Conservation (phyloP, 2,888 invertebrate species). For the Acronicta aceris region DNA sequence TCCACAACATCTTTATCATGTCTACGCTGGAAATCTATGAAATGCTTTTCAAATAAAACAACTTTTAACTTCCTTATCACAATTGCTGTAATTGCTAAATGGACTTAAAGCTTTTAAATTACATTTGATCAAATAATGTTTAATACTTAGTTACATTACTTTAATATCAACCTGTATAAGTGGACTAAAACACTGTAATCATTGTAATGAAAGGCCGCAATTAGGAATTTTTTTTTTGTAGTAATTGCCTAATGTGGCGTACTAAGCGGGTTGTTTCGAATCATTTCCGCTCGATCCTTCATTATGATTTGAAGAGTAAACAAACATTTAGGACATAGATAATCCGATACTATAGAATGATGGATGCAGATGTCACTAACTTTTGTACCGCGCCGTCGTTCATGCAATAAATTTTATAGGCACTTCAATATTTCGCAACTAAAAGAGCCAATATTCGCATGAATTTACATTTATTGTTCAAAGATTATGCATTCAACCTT, state of each 20-base stretch:
- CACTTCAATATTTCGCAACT: constrained; percentile 49
- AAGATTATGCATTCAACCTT: constrained; percentile 49
- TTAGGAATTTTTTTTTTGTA: constrained; percentile 51
- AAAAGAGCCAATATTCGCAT: constrained; percentile 50
- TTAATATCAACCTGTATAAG: constrained; percentile 38
- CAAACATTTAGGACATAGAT: constrained; percentile 43
- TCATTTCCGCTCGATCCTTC: constrained; percentile 69
- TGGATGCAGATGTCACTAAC: constrained; percentile 48
- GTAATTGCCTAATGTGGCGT: constrained; percentile 56
- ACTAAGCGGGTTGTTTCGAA: constrained; percentile 50
- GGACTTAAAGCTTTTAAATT: constrained; percentile 43
- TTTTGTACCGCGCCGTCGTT: constrained; percentile 33
- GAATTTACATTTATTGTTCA: constrained; percentile 54
- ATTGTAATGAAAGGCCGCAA: constrained; percentile 47
- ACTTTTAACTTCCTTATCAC: constrained; percentile 35
- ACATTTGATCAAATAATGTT: constrained; percentile 30
- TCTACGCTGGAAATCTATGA: constrained; percentile 23
- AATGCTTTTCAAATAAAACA: constrained; percentile 35
- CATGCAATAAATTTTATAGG: constrained; percentile 53
- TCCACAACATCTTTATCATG: constrained; percentile 38
- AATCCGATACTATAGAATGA: constrained; percentile 38
- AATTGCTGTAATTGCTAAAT: constrained; percentile 31
- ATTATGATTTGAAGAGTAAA: constrained; percentile 57
- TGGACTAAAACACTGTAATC: constrained; percentile 40
- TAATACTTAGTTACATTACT: constrained; percentile 45